These are phyloP conservation scores for Sebastes variabilis DNA, from an alignment of 2,797 vertebrate genomes.

Conservation along the genomic window DNA sequence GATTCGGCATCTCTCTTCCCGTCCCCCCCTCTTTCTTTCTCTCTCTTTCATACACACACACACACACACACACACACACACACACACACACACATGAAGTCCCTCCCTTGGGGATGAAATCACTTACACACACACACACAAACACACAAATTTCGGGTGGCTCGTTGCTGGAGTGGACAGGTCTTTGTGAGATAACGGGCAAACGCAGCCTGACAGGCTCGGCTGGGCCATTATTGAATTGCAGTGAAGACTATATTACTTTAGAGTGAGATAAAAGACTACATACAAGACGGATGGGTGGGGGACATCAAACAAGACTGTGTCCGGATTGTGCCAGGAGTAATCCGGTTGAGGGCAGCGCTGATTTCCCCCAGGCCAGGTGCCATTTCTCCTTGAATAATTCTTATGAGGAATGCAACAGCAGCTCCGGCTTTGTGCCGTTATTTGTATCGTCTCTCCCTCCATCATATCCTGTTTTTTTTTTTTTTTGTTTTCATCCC, in stretches of 20 bases:
- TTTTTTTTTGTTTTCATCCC: neutral
- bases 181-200: slow-evolving; percentile 95
- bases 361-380: slow-evolving; percentile 94
- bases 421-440: slow-evolving; percentile 67
- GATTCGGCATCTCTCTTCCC: slow-evolving; percentile 72
- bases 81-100: slow-evolving; percentile 59
- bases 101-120: slow-evolving; percentile 62
- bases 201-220: slow-evolving; percentile 95
- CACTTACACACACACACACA: slow-evolving; percentile 49
- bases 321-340: slow-evolving; percentile 95
- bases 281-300: slow-evolving; percentile 95
- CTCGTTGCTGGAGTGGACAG: slow-evolving; percentile 93
- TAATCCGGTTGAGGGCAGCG: slow-evolving; percentile 92
- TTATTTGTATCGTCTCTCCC: slow-evolving; percentile 61
- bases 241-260: slow-evolving; percentile 97
- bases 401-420: slow-evolving; percentile 88
- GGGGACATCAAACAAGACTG: slow-evolving; percentile 97
- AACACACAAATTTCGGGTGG: slow-evolving; percentile 76
- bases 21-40: slow-evolving; percentile 27
- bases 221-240: slow-evolving; percentile 96
- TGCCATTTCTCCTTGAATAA: slow-evolving; percentile 92
- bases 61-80: slow-evolving; percentile 51
- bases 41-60: slow-evolving; percentile 32
- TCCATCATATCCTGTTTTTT: slow-evolving; percentile 37
- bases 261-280: slow-evolving; percentile 99